Conservation (phyloP, 92 coral and sea anemone species). For the Diadumene lineata region DNA sequence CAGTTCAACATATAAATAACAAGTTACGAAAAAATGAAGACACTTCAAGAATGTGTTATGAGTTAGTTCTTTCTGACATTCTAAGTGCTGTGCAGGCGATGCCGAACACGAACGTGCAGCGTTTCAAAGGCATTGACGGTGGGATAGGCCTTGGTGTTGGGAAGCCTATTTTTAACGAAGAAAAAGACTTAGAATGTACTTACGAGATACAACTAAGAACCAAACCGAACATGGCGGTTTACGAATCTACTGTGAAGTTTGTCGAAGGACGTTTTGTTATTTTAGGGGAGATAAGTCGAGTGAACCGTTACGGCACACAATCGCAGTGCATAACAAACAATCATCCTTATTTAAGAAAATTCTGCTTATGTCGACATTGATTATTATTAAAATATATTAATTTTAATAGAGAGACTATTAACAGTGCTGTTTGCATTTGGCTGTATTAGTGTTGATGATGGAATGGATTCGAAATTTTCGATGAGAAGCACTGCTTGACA, state of each 20-base stretch:
- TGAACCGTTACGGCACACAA: conserved; percentile 66
- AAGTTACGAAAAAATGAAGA: conserved; percentile 32
- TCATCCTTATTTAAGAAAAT: conserved; percentile 60
- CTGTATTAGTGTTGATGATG: too few relatives aligned
- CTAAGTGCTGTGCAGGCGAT: conserved; percentile 61
- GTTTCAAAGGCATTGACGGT: conserved; percentile 51
- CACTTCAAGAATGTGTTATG: conserved; percentile 32
- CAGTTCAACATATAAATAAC: conserved; percentile 44
- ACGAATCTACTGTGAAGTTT: conserved; percentile 50
- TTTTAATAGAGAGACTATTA: too few relatives aligned
- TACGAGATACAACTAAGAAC: conserved; percentile 59
- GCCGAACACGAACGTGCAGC: conserved; percentile 51
- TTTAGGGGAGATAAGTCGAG: conserved; percentile 53
- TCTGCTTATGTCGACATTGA: conserved; percentile 42
- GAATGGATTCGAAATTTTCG: too few relatives aligned
- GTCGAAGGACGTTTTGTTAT: conserved; percentile 37
- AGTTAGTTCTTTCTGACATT: conserved; percentile 37
- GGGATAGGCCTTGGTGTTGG: conserved; percentile 76
- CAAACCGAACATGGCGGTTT: conserved; percentile 52
- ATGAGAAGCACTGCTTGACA: too few relatives aligned
- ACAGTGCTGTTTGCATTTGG: too few relatives aligned
- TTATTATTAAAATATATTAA: too few relatives aligned
- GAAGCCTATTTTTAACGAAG: conserved; percentile 9
- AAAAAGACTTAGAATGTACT: conserved; percentile 20
- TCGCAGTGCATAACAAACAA: conserved; percentile 54